Percentiles rank a stretch among this genome's conserved stretches.
phyloP scores from a whole-genome alignment of 37 sponge, comb jelly and placozoan genomes.

The Beroe ovata region DNA sequence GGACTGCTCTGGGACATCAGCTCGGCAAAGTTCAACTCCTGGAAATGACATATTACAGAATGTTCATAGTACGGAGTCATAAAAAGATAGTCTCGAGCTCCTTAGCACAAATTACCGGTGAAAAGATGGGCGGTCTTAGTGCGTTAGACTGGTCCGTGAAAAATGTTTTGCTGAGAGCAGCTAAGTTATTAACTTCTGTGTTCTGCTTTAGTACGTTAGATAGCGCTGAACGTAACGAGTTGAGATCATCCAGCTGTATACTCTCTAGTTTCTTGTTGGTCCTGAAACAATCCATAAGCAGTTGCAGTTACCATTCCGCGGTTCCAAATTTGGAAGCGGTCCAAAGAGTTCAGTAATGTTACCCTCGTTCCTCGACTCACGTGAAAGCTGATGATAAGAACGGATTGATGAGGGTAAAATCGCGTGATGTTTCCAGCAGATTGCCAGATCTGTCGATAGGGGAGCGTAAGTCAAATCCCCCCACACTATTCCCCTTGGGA shows the following conservation, averaged over 20 bases:
- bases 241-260: slow-evolving; percentile 13
- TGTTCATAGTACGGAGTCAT: no score
- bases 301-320: no score
- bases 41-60: no score
- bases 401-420: neutral
- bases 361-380: no score
- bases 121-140: neutral
- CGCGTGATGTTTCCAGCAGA: neutral
- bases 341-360: no score
- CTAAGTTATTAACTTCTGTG: neutral
- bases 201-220: neutral
- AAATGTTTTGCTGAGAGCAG: neutral
- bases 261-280: slow-evolving; percentile 13
- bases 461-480: neutral
- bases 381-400: neutral
- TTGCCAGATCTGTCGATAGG: neutral
- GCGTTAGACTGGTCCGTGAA: neutral
- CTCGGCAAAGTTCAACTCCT: slow-evolving; percentile 34
- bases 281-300: no score
- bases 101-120: neutral
- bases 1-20: neutral
- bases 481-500: neutral
- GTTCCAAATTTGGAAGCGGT: no score
- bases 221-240: neutral
- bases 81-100: no score